Evolutionary conservation across 1,140 invertebrate genomes (phyloP).

Genomic region (Camponotus floridanus): DNA sequence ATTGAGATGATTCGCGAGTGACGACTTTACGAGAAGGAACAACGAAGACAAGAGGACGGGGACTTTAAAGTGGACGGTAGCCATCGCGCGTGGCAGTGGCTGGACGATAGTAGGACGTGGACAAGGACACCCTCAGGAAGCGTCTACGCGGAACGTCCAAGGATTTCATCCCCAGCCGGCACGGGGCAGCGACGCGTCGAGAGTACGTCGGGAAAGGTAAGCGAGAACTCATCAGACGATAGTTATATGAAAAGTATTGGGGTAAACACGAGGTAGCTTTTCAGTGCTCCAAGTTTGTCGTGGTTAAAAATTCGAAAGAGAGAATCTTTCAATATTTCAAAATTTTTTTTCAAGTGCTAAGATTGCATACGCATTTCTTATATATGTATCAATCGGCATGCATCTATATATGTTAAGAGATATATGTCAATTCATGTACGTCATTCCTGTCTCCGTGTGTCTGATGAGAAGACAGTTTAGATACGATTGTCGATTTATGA

Average conservation of each 20-base stretch:
- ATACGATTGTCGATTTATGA: too few species aligned
- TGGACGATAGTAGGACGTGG: too few species aligned
- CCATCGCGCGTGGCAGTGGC: background rate
- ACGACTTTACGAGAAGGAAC: background rate
- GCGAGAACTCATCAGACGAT: background rate
- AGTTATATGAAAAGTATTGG: background rate
- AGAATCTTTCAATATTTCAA: too few species aligned
- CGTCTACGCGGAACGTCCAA: background rate
- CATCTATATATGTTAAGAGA: too few species aligned
- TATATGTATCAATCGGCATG: too few species aligned
- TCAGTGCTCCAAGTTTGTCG: background rate
- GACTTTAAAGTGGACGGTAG: background rate
- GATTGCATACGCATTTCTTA: too few species aligned
- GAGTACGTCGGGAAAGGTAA: constrained; percentile 59
- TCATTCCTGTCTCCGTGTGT: too few species aligned
- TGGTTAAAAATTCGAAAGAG: background rate
- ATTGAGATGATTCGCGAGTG: constrained; percentile 39
- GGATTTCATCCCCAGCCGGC: constrained; percentile 15
- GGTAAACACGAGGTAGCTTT: constrained; percentile 20
- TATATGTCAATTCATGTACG: too few species aligned
- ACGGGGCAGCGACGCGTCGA: constrained; percentile 1
- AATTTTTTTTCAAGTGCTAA: background rate
- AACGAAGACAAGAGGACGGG: background rate
- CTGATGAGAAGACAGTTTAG: too few species aligned
- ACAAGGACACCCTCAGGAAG: background rate